phyloP scores from a whole-genome alignment of 1,140 invertebrate genomes.

The Ptiloglossa arizonensis region DNA sequence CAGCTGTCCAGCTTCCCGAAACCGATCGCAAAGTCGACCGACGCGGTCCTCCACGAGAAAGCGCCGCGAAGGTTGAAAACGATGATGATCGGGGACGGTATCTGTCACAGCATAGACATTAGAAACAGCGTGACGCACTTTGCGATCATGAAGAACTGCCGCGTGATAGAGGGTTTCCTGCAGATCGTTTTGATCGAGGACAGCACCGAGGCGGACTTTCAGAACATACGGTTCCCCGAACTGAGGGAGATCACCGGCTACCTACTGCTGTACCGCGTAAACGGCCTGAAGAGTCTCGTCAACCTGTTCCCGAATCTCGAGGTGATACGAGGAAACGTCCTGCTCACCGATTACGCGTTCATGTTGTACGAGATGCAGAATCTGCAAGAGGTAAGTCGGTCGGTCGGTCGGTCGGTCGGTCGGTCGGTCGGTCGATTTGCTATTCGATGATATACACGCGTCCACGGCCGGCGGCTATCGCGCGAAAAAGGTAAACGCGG shows the following conservation, averaged over 20 bases:
- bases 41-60: slow-evolving; percentile 28
- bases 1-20: slow-evolving; percentile 52
- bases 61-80: slow-evolving; percentile 36
- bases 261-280: slow-evolving; percentile 86
- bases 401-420: too few relatives aligned
- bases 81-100: slow-evolving; percentile 67
- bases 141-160: slow-evolving; percentile 82
- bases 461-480: background rate
- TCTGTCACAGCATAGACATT: slow-evolving; percentile 82
- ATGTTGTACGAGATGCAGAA: slow-evolving; percentile 85
- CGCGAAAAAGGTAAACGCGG: background rate
- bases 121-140: slow-evolving; percentile 82
- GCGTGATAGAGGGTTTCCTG: slow-evolving; percentile 87
- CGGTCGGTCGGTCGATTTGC: too few relatives aligned
- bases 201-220: slow-evolving; percentile 78
- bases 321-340: slow-evolving; percentile 87
- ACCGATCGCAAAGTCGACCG: slow-evolving; percentile 38
- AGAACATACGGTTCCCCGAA: slow-evolving; percentile 83
- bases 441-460: too few relatives aligned
- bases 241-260: slow-evolving; percentile 87
- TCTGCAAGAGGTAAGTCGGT: slow-evolving; percentile 79
- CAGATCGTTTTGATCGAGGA: slow-evolving; percentile 86
- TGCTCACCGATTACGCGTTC: slow-evolving; percentile 87
- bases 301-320: slow-evolving; percentile 86
- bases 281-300: slow-evolving; percentile 80